Evolutionary conservation across 2,113 vertebrate species (phyloP), one percentile per base, ranked within the genome.

Genomic region (Python bivittatus): DNA sequence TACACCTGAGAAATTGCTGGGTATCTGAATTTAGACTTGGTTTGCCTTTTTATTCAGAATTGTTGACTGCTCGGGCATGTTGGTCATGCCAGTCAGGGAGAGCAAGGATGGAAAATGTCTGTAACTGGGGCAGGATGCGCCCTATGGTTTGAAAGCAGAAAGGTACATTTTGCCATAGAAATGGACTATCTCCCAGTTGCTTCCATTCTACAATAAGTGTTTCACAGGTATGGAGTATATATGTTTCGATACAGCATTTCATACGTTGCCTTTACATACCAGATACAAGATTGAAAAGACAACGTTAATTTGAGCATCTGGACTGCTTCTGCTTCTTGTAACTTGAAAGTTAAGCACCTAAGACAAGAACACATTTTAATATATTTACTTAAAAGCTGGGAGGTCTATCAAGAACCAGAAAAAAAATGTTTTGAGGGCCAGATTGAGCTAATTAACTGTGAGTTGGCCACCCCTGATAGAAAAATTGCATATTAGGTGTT

Each of bases 51-150:
- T 7, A 38, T 15, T 54, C 88, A 92, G 61, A 94, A 5, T 4
- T 91, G 90, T 79, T 91, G 3, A 44, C n/a, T 48, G n/a, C 17
- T 52, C 92, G 0, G 5, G 3, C 52, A 90, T 94, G 93, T 93
- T 53, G 0, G 86, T 11, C 12, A 92, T n/a, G 89, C 88, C 84
- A 52, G 42, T 60, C 27, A n/a, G 17, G 9, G 20, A 90, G 6
- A 38, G 2, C 25, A 90, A 56, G 20, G 48, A 27, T 61, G 4
- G 72, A 61, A 23, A 29, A 8, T 29, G 61, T 8, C 42, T n/a
- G 38, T 52, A n/a, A n/a, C 29, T 58, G 25, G 38, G 56, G n/a
- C 54, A 87, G 11, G 38, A 42, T 27, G n/a, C 11, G 7, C 4
- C 15, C 38, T 22, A 13, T 53, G 84, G 7, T 27, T 48, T n/a